phyloP scores from a whole-genome alignment of 1,140 invertebrate genomes.

The Diorhabda elongata region DNA sequence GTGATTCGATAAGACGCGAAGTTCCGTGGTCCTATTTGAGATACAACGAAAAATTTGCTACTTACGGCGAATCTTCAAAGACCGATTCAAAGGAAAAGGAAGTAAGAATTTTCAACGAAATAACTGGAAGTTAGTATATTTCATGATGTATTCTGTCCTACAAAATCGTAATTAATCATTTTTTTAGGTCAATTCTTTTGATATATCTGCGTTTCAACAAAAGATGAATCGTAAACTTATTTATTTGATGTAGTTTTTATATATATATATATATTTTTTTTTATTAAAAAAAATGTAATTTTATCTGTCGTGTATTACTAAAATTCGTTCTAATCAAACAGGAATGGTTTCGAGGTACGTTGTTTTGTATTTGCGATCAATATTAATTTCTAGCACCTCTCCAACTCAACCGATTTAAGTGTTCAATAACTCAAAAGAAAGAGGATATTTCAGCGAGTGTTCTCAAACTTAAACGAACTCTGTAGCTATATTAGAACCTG shows the following conservation, averaged over 20 bases:
- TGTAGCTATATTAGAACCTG: no score
- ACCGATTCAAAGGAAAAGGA: not conserved
- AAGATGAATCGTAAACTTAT: not conserved
- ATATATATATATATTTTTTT: not conserved
- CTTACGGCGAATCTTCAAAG: not conserved
- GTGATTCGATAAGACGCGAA: slow-evolving; percentile 16
- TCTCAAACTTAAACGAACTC: no score
- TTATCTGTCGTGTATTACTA: not conserved
- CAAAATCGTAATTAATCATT: not conserved
- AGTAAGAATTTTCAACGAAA: not conserved
- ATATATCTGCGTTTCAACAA: not conserved
- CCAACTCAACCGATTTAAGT: no score
- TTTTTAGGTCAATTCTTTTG: not conserved
- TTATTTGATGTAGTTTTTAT: not conserved
- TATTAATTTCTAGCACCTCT: not conserved
- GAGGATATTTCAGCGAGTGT: no score
- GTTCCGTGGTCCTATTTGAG: slow-evolving; percentile 24
- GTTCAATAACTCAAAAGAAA: no score
- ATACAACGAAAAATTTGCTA: not conserved
- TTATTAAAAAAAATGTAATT: not conserved
- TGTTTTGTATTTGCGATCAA: not conserved
- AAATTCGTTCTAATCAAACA: not conserved
- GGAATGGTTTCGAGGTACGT: not conserved
- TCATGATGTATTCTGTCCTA: not conserved
- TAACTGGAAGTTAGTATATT: not conserved